Evolutionary conservation across 2,888 invertebrate genomes (phyloP).

Genomic region (Nymphalis urticae): DNA sequence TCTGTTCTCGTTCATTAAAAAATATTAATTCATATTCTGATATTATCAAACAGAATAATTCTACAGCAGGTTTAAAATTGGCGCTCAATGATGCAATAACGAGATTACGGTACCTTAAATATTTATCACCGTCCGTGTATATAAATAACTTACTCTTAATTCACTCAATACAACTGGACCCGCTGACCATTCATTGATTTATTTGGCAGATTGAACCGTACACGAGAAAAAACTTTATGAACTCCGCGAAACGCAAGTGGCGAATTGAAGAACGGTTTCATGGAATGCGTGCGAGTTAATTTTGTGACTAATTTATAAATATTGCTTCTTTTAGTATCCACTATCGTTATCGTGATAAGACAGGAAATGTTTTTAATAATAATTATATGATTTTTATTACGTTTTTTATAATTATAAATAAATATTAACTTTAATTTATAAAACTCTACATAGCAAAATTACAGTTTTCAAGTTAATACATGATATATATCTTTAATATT

Average conservation of each 20-base stretch:
- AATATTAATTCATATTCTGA: background rate
- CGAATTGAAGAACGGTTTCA: conserved; percentile 52
- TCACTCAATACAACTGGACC: conserved; percentile 45
- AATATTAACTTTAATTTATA: too few relatives aligned
- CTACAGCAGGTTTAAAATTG: conserved; percentile 25
- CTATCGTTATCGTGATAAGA: background rate
- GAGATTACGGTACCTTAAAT: conserved; percentile 62
- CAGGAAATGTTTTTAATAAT: background rate
- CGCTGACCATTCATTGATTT: conserved; percentile 41
- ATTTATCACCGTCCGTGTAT: conserved; percentile 60
- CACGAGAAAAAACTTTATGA: conserved; percentile 34
- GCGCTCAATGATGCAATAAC: conserved; percentile 60
- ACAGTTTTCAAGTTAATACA: too few relatives aligned
- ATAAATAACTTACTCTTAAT: conserved; percentile 61
- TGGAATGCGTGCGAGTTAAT: conserved; percentile 37
- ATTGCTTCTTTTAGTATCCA: conserved; percentile 25
- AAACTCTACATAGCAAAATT: too few relatives aligned
- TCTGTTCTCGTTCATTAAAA: background rate
- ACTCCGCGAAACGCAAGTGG: conserved; percentile 38
- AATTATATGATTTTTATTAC: too few relatives aligned
- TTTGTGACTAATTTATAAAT: conserved; percentile 30
- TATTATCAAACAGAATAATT: conserved; percentile 19
- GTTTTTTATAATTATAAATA: too few relatives aligned
- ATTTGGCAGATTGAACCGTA: conserved; percentile 42
- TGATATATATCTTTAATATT: too few relatives aligned